phyloP scores from a whole-genome alignment of 2,888 invertebrate species.

The Andrena praecox region DNA sequence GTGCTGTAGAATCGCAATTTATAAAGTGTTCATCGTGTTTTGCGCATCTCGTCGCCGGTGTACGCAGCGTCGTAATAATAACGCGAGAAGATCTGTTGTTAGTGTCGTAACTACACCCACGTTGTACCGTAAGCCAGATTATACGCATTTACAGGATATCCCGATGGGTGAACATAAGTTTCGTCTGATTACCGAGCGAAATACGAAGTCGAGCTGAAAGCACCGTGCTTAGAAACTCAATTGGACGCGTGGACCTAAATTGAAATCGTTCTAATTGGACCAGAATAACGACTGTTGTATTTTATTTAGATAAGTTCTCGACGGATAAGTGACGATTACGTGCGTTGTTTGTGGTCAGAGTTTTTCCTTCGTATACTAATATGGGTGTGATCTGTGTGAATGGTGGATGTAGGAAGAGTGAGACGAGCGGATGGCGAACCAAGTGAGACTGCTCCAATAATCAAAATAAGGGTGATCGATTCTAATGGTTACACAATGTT shows the following conservation, averaged over 20 bases:
- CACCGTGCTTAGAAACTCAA: conserved; percentile 4
- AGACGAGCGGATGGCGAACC: conserved; percentile 21
- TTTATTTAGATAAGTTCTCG: conserved; percentile 59
- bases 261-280: conserved; percentile 57
- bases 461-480: conserved; percentile 41
- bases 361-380: conserved; percentile 34
- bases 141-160: conserved; percentile 9
- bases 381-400: conserved; percentile 42
- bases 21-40: conserved; percentile 60
- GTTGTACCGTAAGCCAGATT: conserved; percentile 30
- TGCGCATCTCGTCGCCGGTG: conserved; percentile 39
- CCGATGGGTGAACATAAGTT: conserved; percentile 21
- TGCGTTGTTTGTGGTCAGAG: conserved; percentile 36
- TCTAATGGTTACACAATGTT: conserved; percentile 54
- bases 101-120: conserved; percentile 32
- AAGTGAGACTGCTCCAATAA: conserved; percentile 51
- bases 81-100: conserved; percentile 20
- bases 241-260: conserved; percentile 58
- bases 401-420: conserved; percentile 11
- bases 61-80: conserved; percentile 19
- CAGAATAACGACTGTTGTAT: conserved; percentile 54
- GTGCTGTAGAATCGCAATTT: conserved; percentile 59
- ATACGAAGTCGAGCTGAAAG: not conserved
- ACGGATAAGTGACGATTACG: conserved; percentile 25
- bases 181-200: conserved; percentile 28